Conservation (phyloP, 2,797 vertebrate genomes). For the Lepus oiostolus region DNA sequence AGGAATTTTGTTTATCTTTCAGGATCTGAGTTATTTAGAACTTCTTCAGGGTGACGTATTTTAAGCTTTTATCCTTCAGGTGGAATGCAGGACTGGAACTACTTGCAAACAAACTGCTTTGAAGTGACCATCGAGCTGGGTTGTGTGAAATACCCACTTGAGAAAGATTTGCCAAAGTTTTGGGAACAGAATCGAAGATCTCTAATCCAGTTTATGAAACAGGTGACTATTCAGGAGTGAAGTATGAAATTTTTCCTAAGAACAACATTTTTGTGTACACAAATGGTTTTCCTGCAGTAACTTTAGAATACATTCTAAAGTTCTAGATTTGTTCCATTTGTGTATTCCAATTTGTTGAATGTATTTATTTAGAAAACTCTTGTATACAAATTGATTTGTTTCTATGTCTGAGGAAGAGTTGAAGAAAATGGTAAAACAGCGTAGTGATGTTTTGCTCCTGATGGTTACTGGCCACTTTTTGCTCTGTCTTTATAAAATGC, state of each 20-base stretch:
- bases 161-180: slow-evolving; percentile 92
- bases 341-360: slow-evolving; percentile 37
- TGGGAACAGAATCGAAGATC: slow-evolving; percentile 95
- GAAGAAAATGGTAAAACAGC: slow-evolving; percentile 42
- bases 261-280: background rate
- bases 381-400: slow-evolving; percentile 53
- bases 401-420: slow-evolving; percentile 19
- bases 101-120: slow-evolving; percentile 98
- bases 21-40: slow-evolving; percentile 17
- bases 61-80: slow-evolving; percentile 88
- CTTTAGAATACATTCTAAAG: background rate
- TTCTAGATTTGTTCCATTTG: slow-evolving; percentile 31
- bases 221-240: slow-evolving; percentile 89
- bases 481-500: slow-evolving; percentile 39
- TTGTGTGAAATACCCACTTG: slow-evolving; percentile 95
- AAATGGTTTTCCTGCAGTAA: background rate
- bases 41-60: slow-evolving; percentile 47
- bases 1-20: slow-evolving; percentile 2
- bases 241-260: slow-evolving; percentile 28
- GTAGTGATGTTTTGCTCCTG: slow-evolving; percentile 43
- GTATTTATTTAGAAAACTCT: slow-evolving; percentile 56
- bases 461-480: slow-evolving; percentile 33
- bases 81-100: slow-evolving; percentile 99
- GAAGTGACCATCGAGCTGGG: slow-evolving; percentile 98
- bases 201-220: slow-evolving; percentile 96